phyloP scores from a whole-genome alignment of 2,797 vertebrate genomes.

The Limnodromus scolopaceus region DNA sequence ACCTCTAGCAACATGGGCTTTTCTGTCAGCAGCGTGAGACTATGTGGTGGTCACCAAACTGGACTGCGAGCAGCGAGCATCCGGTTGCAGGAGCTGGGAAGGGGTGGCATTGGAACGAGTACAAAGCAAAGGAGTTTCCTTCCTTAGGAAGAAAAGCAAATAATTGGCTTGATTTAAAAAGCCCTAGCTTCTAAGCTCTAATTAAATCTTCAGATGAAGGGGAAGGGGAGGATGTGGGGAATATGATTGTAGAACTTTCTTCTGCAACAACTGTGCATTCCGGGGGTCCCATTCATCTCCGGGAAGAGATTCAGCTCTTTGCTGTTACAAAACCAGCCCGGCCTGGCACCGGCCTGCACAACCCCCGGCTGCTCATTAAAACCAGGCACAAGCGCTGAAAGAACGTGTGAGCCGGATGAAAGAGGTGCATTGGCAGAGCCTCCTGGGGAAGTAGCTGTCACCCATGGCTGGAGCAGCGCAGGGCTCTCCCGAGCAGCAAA shows the following conservation, averaged over 20 bases:
- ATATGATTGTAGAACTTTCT: background rate
- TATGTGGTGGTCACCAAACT: background rate
- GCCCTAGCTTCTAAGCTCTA: conserved; percentile 21
- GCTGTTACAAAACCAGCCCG: background rate
- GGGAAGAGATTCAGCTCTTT: background rate
- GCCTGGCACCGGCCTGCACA: conserved; percentile 28
- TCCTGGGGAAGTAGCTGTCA: background rate
- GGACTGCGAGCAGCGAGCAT: background rate
- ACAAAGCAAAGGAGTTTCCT: conserved; percentile 59
- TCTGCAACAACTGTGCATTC: background rate
- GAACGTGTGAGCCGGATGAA: background rate
- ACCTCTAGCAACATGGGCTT: background rate
- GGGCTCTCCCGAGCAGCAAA: background rate
- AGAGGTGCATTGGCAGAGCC: background rate
- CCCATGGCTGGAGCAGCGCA: rapidly evolving
- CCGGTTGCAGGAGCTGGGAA: background rate
- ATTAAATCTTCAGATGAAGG: conserved; percentile 52
- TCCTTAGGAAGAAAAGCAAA: conserved; percentile 43
- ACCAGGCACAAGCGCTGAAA: background rate
- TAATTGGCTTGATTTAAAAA: conserved; percentile 57
- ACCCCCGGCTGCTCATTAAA: background rate
- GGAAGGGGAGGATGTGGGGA: conserved; percentile 18
- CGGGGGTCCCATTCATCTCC: conserved; percentile 24
- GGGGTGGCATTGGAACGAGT: background rate
- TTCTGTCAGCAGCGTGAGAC: background rate